phyloP scores from a whole-genome alignment of 2,797 vertebrate species.

The Crenichthys baileyi region DNA sequence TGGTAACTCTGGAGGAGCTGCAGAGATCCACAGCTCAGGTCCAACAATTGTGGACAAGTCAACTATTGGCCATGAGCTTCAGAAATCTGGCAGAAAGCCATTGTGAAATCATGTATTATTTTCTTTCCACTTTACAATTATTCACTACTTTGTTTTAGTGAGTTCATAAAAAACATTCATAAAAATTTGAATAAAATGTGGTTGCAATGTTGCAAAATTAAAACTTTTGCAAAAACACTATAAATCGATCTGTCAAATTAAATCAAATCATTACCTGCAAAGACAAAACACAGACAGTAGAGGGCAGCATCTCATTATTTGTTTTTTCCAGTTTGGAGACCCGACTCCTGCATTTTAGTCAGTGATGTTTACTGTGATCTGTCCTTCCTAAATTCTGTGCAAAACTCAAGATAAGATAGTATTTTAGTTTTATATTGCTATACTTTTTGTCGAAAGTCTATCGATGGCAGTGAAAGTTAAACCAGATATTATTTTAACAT shows the following conservation, averaged over 20 bases:
- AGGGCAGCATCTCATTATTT: slow-evolving; percentile 61
- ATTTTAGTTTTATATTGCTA: not conserved
- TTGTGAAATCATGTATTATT: not conserved
- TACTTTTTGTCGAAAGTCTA: not conserved
- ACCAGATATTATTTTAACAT: not conserved
- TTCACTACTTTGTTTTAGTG: not conserved
- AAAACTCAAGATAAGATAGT: not conserved
- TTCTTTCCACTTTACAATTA: not conserved
- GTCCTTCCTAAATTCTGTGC: slow-evolving; percentile 1
- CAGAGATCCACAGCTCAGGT: not conserved
- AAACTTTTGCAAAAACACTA: not conserved
- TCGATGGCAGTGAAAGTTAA: slow-evolving; percentile 6
- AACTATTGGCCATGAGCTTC: not conserved
- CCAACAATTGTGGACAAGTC: not conserved
- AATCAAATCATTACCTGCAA: slow-evolving; percentile 18
- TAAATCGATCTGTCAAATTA: not conserved
- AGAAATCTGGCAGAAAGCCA: not conserved
- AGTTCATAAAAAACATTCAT: not conserved
- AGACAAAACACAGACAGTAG: slow-evolving; percentile 59
- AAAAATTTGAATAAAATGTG: not conserved
- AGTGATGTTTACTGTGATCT: not conserved
- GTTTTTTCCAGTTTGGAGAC: not conserved
- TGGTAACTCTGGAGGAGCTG: not conserved
- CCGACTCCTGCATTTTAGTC: not conserved
- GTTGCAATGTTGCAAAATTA: not conserved